These are phyloP conservation scores for Lepeophtheirus nordmannii DNA, from an alignment of 2,888 invertebrate species.

Conservation along the genomic window DNA sequence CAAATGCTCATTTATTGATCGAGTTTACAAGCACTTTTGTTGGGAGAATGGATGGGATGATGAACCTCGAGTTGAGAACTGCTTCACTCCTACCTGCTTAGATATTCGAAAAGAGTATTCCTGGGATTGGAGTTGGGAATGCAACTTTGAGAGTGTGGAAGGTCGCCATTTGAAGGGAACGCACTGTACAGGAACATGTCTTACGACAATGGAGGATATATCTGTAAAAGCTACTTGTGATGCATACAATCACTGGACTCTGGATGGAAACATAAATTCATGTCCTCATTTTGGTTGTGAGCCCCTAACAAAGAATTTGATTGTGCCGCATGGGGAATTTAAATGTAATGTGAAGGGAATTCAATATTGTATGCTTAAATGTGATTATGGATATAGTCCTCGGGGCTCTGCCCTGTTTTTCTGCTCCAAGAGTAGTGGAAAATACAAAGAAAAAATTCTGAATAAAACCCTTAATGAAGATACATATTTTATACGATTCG, in stretches of 20 bases:
- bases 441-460: background rate
- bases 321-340: background rate
- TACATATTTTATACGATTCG: background rate
- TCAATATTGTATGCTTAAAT: background rate
- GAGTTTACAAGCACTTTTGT: background rate
- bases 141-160: conserved; percentile 3
- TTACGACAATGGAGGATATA: background rate
- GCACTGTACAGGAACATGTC: background rate
- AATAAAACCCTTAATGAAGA: background rate
- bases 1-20: background rate
- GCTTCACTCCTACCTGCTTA: background rate
- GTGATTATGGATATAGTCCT: background rate
- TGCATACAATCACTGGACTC: too few species aligned
- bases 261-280: background rate
- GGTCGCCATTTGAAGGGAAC: background rate
- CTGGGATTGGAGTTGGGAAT: background rate
- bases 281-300: conserved; percentile 1
- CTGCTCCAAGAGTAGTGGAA: background rate
- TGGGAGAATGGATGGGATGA: background rate
- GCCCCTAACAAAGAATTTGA: background rate
- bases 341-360: background rate
- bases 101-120: background rate
- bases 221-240: too few species aligned
- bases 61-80: background rate
- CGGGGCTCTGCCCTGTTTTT: background rate